A percentile compares a stretch with the other conserved stretches of the same genome.
These are phyloP conservation scores for Cynoglossus semilaevis DNA, from an alignment of 2,113 vertebrate species.

Conservation along the genomic window DNA sequence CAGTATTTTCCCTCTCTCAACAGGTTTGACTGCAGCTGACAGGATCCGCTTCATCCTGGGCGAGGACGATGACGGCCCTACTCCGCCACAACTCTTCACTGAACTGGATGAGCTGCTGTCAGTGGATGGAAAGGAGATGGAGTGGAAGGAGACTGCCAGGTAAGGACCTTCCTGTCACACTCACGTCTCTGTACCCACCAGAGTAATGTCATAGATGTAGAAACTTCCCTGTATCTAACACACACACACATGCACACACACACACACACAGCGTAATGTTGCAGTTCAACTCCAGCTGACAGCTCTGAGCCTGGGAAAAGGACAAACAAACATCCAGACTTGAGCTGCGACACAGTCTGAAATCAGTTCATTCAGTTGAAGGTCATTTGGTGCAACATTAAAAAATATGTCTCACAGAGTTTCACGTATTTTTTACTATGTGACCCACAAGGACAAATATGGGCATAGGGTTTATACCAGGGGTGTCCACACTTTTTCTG, in stretches of 20 bases:
- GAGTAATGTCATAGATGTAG: too few relatives aligned
- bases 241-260: too few relatives aligned
- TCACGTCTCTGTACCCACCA: too few relatives aligned
- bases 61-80: conserved; percentile 92
- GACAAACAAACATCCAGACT: background rate
- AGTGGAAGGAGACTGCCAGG: conserved; percentile 99
- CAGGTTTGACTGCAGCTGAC: conserved; percentile 95
- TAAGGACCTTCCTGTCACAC: conserved; percentile 60
- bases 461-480: conserved; percentile 50
- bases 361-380: background rate
- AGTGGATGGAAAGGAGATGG: conserved; percentile 95
- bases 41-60: conserved; percentile 96
- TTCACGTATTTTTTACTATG: conserved; percentile 24
- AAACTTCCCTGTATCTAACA: too few relatives aligned
- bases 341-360: background rate
- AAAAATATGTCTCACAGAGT: background rate
- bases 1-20: conserved; percentile 87
- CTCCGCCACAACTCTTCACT: conserved; percentile 95
- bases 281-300: background rate
- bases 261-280: background rate
- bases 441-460: conserved; percentile 11
- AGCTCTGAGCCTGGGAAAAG: conserved; percentile 2
- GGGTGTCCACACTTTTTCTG: too few relatives aligned
- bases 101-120: conserved; percentile 95
- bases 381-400: background rate